Conservation (phyloP, 2,797 vertebrate species). For the Odontamblyopus rebecca region DNA sequence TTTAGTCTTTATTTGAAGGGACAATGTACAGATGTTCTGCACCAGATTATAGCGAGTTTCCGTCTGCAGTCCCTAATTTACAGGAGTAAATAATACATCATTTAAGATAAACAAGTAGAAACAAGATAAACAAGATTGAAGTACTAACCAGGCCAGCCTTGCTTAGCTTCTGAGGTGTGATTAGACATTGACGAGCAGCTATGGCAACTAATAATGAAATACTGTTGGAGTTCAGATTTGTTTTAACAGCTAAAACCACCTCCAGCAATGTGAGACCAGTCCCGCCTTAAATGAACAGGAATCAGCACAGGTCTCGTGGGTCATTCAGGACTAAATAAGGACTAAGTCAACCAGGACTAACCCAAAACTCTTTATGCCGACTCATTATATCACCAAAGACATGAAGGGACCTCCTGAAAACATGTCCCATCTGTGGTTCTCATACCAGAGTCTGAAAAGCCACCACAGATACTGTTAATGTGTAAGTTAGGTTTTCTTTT, state of each 20-base stretch:
- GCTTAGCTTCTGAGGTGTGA: too few species aligned
- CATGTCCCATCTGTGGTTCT: not conserved
- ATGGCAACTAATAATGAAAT: too few species aligned
- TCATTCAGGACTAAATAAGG: not conserved
- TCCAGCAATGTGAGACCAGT: not conserved
- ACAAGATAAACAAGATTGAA: too few species aligned
- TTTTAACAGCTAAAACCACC: not conserved
- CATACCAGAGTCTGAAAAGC: not conserved
- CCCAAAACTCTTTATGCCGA: not conserved
- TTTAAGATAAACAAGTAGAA: too few species aligned
- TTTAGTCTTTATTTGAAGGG: too few species aligned
- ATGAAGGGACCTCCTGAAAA: too few species aligned
- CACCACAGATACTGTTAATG: not conserved
- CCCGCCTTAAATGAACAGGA: not conserved
- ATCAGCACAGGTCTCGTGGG: not conserved
- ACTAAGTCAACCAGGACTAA: not conserved
- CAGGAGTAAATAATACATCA: too few species aligned
- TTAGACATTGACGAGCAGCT: too few species aligned
- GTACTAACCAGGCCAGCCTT: too few species aligned
- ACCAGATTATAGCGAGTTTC: too few species aligned
- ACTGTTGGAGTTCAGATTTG: not conserved
- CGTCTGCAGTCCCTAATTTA: too few species aligned
- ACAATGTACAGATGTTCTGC: too few species aligned
- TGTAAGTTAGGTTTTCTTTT: not conserved
- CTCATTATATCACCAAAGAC: not conserved